phyloP scores from a whole-genome alignment of 2,113 vertebrate genomes.

The Alectura lathami region DNA sequence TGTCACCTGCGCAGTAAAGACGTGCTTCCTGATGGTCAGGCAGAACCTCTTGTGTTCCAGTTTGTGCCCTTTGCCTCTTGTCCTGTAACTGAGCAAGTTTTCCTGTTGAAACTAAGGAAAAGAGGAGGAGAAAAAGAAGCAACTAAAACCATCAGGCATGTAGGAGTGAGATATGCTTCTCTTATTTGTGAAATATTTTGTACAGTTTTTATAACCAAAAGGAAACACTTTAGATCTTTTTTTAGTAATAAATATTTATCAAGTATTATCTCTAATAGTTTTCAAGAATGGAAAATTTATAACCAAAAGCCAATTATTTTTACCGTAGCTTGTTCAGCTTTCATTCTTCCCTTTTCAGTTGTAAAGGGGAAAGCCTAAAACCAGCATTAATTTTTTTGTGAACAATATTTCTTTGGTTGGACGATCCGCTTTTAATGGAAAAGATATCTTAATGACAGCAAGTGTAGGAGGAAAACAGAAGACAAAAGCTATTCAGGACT shows the following conservation, averaged over 20 bases:
- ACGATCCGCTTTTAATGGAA: background rate
- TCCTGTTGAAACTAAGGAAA: slow-evolving; percentile 3
- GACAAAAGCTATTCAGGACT: background rate
- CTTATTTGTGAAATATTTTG: background rate
- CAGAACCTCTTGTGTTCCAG: background rate
- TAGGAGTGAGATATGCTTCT: background rate
- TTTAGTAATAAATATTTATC: background rate
- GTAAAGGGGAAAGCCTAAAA: background rate
- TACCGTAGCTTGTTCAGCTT: background rate
- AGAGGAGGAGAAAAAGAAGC: background rate
- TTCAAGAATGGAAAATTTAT: background rate
- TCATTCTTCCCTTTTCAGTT: background rate
- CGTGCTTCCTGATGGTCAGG: background rate
- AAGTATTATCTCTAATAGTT: background rate
- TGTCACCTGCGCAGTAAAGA: background rate
- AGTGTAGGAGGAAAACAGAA: background rate
- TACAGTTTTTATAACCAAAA: background rate
- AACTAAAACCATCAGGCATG: background rate
- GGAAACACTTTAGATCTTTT: background rate
- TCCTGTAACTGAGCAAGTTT: background rate
- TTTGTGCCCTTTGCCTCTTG: background rate
- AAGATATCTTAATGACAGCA: background rate
- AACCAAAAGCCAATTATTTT: background rate
- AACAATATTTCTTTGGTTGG: background rate
- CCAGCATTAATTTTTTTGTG: background rate